A percentile compares a stretch with the other conserved stretches of the same genome.
Conservation (phyloP, 2,797 vertebrate species). For the Hyperoplus lanceolatus region DNA sequence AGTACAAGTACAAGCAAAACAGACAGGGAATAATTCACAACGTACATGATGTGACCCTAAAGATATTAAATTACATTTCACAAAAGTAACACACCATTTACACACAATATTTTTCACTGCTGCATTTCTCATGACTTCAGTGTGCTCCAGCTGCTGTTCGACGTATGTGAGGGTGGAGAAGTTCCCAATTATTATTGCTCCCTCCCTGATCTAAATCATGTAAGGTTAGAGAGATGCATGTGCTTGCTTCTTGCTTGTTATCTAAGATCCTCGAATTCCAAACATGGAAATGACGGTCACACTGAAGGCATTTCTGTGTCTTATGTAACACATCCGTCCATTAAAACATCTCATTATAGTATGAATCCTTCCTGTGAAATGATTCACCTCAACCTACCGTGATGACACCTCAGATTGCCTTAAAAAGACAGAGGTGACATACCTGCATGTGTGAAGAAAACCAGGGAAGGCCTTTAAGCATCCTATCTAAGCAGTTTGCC, state of each 20-base stretch:
- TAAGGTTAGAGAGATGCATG: background rate
- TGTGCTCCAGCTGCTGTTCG: too few species aligned
- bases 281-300: conserved; percentile 26
- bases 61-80: too few species aligned
- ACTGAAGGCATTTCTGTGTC: background rate
- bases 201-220: background rate
- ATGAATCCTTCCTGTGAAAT: conserved; percentile 30
- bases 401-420: conserved; percentile 37
- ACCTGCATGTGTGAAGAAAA: conserved; percentile 29
- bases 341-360: conserved; percentile 40
- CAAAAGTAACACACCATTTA: too few species aligned
- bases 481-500: conserved; percentile 27
- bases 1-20: too few species aligned
- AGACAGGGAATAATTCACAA: too few species aligned
- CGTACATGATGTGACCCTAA: too few species aligned
- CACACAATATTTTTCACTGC: too few species aligned
- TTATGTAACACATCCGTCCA: conserved; percentile 29
- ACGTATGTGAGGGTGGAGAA: too few species aligned
- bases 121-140: too few species aligned
- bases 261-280: conserved; percentile 12
- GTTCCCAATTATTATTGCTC: background rate
- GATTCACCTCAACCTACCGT: conserved; percentile 24
- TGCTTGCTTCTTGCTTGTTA: too few species aligned
- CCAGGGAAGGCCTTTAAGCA: conserved; percentile 15
- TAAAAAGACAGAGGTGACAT: conserved; percentile 38